phyloP scores from a whole-genome alignment of 2,113 vertebrate species.

The Muscicapa adusta region DNA sequence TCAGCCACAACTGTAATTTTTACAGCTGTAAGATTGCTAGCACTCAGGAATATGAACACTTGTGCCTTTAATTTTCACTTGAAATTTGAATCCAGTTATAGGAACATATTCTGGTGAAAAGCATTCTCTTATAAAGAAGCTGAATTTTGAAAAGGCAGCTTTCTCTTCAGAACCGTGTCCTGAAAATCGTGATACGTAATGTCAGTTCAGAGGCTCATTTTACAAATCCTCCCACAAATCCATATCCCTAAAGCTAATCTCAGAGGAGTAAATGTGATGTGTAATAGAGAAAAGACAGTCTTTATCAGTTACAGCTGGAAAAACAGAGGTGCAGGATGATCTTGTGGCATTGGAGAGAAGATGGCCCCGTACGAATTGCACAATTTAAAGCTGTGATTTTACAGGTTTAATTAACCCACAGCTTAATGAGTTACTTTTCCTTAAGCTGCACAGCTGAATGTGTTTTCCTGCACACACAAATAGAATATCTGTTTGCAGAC shows the following conservation, averaged over 20 bases:
- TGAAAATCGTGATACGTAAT: not conserved
- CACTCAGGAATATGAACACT: not conserved
- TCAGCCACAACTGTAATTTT: not conserved
- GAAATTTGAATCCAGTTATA: not conserved
- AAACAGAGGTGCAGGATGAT: accelerated
- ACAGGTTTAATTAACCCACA: not conserved
- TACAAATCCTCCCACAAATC: not conserved
- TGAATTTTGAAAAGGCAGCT: not conserved
- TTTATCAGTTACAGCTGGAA: not conserved
- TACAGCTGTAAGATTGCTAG: not conserved
- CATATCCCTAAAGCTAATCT: not conserved
- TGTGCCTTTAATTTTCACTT: not conserved
- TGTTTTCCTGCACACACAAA: not conserved
- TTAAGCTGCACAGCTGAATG: not conserved
- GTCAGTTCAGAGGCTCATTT: not conserved
- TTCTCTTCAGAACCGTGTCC: not conserved
- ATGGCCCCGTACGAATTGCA: not conserved
- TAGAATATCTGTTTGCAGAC: not conserved
- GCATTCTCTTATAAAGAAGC: not conserved
- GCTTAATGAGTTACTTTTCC: not conserved
- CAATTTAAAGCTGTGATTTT: not conserved
- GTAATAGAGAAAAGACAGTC: not conserved
- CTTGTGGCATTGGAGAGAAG: not conserved
- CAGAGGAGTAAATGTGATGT: not conserved
- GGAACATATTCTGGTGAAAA: not conserved